These are phyloP conservation scores for Tanytarsus gracilentus DNA, from an alignment of 2,888 invertebrate genomes.

Conservation along the genomic window DNA sequence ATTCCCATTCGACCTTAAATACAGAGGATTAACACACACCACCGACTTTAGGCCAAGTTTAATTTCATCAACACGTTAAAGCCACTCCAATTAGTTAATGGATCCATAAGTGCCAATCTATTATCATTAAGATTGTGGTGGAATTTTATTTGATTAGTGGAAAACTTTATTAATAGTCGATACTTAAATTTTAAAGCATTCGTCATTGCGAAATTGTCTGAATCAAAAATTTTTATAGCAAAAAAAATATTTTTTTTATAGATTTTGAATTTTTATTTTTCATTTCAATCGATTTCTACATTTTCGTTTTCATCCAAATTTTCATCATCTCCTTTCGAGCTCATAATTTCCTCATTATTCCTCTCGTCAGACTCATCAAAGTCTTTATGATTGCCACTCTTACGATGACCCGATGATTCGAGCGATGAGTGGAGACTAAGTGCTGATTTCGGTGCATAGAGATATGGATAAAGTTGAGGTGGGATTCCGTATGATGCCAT, in stretches of 20 bases:
- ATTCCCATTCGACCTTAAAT: conserved; percentile 16
- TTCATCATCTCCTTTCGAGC: conserved; percentile 31
- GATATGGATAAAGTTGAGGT: conserved; percentile 42
- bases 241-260: background rate
- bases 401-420: background rate
- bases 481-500: conserved; percentile 43
- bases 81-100: conserved; percentile 28
- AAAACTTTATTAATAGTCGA: too few species aligned
- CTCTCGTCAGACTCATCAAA: conserved; percentile 29
- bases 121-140: conserved; percentile 21
- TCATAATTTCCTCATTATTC: conserved; percentile 17
- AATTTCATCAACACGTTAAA: conserved; percentile 9
- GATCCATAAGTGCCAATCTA: conserved; percentile 28
- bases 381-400: conserved; percentile 30
- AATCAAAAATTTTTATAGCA: background rate
- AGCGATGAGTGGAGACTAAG: conserved; percentile 41
- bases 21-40: conserved; percentile 11
- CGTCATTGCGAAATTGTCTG: too few species aligned
- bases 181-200: too few species aligned
- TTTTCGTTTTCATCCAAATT: conserved; percentile 40
- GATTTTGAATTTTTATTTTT: background rate
- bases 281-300: conserved; percentile 41
- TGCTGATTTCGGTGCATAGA: conserved; percentile 41
- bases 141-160: conserved; percentile 8
- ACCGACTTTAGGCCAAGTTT: conserved; percentile 13